Conservation (phyloP, 1,140 invertebrate species). For the Conus ventricosus region DNA sequence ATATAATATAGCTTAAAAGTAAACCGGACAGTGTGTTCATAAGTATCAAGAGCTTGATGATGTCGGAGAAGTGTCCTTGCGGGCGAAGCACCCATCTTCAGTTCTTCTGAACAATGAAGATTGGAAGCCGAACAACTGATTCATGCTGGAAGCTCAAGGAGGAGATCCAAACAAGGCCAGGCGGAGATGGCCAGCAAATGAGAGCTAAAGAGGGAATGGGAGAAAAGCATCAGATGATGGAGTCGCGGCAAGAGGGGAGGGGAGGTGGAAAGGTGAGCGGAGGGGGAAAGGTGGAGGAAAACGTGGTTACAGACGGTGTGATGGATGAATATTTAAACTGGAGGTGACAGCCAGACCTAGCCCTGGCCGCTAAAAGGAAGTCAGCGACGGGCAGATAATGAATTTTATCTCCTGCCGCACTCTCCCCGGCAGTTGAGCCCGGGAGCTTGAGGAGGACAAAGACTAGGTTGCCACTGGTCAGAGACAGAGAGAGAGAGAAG, state of each 20-base stretch:
- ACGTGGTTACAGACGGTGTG: constrained; percentile 9
- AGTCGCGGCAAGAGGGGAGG: background rate
- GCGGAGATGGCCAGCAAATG: background rate
- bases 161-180: background rate
- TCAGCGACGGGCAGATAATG: constrained; percentile 39
- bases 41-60: too few relatives aligned
- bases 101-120: too few relatives aligned
- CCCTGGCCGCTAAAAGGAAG: constrained; percentile 35
- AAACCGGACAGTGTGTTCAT: too few relatives aligned
- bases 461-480: background rate
- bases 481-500: background rate
- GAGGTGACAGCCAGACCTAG: constrained; percentile 44
- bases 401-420: constrained; percentile 43
- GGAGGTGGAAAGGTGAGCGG: background rate
- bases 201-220: background rate
- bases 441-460: background rate
- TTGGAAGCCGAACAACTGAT: too few relatives aligned
- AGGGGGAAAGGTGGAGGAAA: background rate
- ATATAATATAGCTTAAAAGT: too few relatives aligned
- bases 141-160: too few relatives aligned
- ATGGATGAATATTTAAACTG: constrained; percentile 49
- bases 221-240: background rate
- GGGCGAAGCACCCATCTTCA: too few relatives aligned
- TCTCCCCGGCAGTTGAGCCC: background rate
- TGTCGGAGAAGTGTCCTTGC: too few relatives aligned